A percentile compares a stretch with the other conserved stretches of the same genome.
Evolutionary conservation across 2,797 vertebrate genomes (phyloP).

Genomic region (Novumbra hubbsi): DNA sequence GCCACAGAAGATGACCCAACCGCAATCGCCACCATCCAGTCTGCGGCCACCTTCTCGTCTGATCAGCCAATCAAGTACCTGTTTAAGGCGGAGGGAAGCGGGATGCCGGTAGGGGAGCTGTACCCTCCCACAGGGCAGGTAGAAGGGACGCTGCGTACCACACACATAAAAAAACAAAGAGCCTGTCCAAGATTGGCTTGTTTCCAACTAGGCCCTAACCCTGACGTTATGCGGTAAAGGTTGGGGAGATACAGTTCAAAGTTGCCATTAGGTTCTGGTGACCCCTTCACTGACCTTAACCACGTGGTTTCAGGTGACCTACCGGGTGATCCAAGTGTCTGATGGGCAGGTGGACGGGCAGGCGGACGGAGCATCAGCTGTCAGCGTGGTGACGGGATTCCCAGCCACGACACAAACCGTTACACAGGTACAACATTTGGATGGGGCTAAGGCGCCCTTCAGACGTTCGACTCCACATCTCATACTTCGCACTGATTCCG

Average conservation of each 20-base stretch:
- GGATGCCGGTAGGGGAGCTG: conserved; percentile 81
- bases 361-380: conserved; percentile 83
- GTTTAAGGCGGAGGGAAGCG: conserved; percentile 88
- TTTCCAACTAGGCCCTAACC: background rate
- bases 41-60: conserved; percentile 82
- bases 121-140: conserved; percentile 57
- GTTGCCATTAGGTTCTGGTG: background rate
- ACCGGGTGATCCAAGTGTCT: conserved; percentile 92
- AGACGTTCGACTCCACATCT: background rate
- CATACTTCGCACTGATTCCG: background rate
- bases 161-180: background rate
- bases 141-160: conserved; percentile 23
- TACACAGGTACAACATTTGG: conserved; percentile 36
- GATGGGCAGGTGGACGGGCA: conserved; percentile 92
- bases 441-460: background rate
- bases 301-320: conserved; percentile 80
- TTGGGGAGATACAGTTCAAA: background rate
- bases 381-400: conserved; percentile 90
- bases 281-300: conserved; percentile 1
- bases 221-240: background rate
- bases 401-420: conserved; percentile 78
- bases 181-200: background rate
- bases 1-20: conserved; percentile 88
- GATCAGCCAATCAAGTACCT: conserved; percentile 94
- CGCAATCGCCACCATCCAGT: conserved; percentile 89